Evolutionary conservation across 2,797 vertebrate species (phyloP).

Genomic region (Hapalemur alaotrensis): DNA sequence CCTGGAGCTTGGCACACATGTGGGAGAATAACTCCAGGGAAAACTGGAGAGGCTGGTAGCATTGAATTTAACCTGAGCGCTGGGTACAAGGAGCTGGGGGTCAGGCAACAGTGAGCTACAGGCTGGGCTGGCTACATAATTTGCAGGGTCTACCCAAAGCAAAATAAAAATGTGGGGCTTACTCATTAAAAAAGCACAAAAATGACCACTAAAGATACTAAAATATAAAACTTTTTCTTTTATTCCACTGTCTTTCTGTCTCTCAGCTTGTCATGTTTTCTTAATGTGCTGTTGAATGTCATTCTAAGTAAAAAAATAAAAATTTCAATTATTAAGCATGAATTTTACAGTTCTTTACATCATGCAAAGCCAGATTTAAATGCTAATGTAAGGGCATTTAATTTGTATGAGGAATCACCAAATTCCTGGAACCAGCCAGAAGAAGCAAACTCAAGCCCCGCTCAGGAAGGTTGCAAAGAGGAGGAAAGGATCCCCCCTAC

Average conservation of each 20-base stretch:
- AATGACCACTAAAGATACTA: not conserved
- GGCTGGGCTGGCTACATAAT: not conserved
- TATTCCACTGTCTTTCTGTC: not conserved
- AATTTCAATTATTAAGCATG: not conserved
- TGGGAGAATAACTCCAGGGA: not conserved
- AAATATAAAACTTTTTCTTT: not conserved
- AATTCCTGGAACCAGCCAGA: not conserved
- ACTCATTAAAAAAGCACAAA: not conserved
- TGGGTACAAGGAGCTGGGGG: no score
- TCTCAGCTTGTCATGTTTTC: not conserved
- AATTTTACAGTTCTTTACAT: not conserved
- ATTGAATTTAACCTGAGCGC: not conserved
- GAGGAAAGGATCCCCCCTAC: not conserved
- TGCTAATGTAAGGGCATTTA: not conserved
- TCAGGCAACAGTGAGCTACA: not conserved
- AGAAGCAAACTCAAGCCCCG: not conserved
- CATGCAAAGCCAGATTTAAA: not conserved
- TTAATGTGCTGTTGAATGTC: not conserved
- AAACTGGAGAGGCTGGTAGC: not conserved
- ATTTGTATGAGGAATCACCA: not conserved
- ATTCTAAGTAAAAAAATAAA: not conserved
- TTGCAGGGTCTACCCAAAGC: not conserved
- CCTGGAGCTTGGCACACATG: not conserved
- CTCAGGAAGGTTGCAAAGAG: not conserved
- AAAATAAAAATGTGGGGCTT: not conserved